These are phyloP conservation scores for Pomatostomus ruficeps DNA, from an alignment of 2,113 vertebrate species.

Conservation along the genomic window DNA sequence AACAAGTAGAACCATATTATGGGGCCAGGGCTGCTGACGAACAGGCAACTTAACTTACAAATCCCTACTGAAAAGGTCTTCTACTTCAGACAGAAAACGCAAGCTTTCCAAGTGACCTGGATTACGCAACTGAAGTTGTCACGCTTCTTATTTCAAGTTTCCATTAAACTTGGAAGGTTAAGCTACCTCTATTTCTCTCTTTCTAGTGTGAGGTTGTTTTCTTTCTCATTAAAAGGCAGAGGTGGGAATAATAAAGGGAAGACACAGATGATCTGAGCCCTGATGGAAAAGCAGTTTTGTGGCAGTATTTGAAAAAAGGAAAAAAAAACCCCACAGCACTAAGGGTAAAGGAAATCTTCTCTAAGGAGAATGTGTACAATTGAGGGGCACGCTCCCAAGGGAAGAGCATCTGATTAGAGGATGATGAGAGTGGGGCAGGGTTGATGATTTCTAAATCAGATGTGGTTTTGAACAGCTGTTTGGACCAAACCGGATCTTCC, in stretches of 20 bases:
- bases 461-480: not conserved
- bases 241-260: not conserved
- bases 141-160: not conserved
- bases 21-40: not conserved
- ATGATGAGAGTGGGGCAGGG: not conserved
- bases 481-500: not conserved
- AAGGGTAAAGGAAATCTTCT: not conserved
- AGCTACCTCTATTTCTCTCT: not conserved
- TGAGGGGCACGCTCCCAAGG: not conserved
- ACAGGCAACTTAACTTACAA: not conserved
- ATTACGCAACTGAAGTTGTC: not conserved
- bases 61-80: not conserved
- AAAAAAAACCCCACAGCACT: too few relatives aligned
- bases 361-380: not conserved
- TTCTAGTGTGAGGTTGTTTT: not conserved
- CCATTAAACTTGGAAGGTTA: not conserved
- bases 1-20: not conserved
- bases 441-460: not conserved
- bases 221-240: not conserved
- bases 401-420: not conserved
- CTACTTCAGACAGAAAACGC: not conserved
- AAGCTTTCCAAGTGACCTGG: not conserved
- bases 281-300: not conserved
- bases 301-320: not conserved
- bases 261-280: not conserved